Percentiles rank a stretch among this genome's conserved stretches.
phyloP scores from a whole-genome alignment of 2,113 vertebrate genomes.

The Vicugna pacos region DNA sequence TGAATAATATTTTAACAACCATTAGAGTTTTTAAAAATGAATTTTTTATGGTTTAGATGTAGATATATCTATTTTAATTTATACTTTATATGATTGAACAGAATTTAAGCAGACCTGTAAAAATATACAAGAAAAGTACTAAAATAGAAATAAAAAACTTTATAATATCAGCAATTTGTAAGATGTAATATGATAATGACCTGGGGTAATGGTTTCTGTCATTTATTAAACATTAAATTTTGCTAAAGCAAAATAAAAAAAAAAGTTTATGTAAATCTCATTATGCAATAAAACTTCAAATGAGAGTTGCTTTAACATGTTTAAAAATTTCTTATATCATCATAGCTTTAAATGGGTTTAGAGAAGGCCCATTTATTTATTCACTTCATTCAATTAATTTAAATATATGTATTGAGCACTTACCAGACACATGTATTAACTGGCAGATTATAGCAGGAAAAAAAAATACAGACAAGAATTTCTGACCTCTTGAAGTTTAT shows the following conservation, averaged over 20 bases:
- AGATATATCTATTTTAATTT: background rate
- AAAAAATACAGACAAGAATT: background rate
- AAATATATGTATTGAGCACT: background rate
- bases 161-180: background rate
- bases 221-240: slow-evolving; percentile 26
- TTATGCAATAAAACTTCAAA: background rate
- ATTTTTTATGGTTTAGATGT: background rate
- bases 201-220: background rate
- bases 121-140: background rate
- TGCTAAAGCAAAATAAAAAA: slow-evolving; percentile 2
- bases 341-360: background rate
- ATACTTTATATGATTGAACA: background rate
- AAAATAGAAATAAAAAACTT: background rate
- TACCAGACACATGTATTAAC: background rate
- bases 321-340: background rate
- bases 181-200: background rate
- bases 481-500: background rate
- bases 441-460: background rate
- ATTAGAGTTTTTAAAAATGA: slow-evolving; percentile 5
- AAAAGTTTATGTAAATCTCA: background rate
- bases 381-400: background rate
- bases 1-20: background rate
- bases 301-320: background rate
- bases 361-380: background rate
- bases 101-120: background rate